Conservation (phyloP, 2,113 vertebrate genomes). For the Danionella cerebrum region DNA sequence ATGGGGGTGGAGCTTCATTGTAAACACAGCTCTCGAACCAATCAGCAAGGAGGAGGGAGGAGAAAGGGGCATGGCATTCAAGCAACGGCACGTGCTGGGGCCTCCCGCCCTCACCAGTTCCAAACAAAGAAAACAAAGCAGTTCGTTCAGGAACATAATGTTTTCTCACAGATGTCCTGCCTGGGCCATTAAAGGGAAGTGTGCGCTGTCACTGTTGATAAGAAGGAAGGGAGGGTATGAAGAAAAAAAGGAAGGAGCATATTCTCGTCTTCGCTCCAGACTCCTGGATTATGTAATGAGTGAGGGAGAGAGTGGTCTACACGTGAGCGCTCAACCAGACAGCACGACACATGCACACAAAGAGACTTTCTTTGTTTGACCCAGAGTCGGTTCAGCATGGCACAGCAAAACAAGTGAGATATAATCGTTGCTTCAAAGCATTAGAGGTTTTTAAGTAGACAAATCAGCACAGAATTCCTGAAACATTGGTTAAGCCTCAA, state of each 20-base stretch:
- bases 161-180: constrained; percentile 39
- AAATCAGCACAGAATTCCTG: too few species aligned
- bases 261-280: background rate
- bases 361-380: constrained; percentile 27
- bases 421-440: too few species aligned
- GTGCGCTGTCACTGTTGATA: background rate
- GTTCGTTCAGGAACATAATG: constrained; percentile 53
- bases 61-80: constrained; percentile 6
- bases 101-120: constrained; percentile 6
- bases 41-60: constrained; percentile 43
- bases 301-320: constrained; percentile 9
- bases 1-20: constrained; percentile 42
- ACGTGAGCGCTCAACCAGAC: constrained; percentile 45
- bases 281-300: constrained; percentile 46
- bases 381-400: constrained; percentile 15
- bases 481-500: too few species aligned
- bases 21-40: constrained; percentile 53
- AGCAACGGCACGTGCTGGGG: constrained; percentile 29
- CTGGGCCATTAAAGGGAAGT: constrained; percentile 20
- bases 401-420: constrained; percentile 28
- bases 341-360: constrained; percentile 8
- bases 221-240: background rate
- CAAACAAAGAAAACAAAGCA: constrained; percentile 16
- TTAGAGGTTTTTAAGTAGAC: too few species aligned
- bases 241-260: background rate